Percentiles rank a stretch among this genome's conserved stretches.
phyloP scores from a whole-genome alignment of 1,140 invertebrate species.

The Eriocheir sinensis region DNA sequence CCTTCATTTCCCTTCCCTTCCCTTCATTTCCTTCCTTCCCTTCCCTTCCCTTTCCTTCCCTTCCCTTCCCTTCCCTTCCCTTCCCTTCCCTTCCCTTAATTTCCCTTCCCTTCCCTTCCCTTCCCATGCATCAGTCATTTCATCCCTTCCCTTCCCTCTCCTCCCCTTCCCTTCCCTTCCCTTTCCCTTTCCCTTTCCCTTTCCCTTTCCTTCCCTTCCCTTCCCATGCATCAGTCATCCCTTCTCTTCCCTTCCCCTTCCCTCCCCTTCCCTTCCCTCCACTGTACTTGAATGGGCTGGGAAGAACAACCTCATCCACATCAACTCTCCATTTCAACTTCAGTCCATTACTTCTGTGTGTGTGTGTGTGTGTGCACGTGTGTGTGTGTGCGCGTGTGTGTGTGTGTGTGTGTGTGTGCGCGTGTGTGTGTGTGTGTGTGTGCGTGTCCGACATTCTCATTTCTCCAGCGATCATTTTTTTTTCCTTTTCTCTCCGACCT shows the following conservation, averaged over 20 bases:
- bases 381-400: background rate
- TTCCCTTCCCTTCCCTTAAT: too few species aligned
- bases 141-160: background rate
- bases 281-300: too few species aligned
- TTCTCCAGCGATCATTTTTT: background rate
- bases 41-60: background rate
- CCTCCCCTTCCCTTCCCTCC: background rate
- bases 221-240: background rate
- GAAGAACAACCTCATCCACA: too few species aligned
- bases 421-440: background rate
- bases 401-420: conserved; percentile 40
- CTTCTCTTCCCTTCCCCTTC: background rate
- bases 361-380: too few species aligned
- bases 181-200: background rate
- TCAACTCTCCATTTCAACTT: too few species aligned
- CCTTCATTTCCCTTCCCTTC: too few species aligned
- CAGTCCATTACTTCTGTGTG: background rate
- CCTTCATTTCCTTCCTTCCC: too few species aligned
- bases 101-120: too few species aligned
- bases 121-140: too few species aligned
- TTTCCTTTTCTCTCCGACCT: background rate
- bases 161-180: background rate
- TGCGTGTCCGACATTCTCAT: too few species aligned
- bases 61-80: background rate
- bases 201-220: background rate